Conservation (phyloP, 2,797 vertebrate genomes). For the Chrosomus eos region DNA sequence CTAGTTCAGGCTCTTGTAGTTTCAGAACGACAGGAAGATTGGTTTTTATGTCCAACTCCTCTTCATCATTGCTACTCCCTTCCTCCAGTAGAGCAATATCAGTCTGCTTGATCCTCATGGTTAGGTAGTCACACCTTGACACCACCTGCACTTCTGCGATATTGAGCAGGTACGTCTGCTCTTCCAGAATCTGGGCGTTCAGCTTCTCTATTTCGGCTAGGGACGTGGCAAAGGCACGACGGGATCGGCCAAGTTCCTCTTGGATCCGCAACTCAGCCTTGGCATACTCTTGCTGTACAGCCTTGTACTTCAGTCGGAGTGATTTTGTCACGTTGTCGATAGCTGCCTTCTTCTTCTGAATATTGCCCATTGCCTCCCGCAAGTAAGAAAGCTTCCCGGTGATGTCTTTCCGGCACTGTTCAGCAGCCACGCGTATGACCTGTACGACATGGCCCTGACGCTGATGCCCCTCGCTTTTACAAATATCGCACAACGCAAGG, state of each 20-base stretch:
- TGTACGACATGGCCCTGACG: constrained; percentile 84
- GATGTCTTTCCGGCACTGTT: constrained; percentile 87
- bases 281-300: constrained; percentile 90
- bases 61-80: constrained; percentile 75
- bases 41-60: constrained; percentile 86
- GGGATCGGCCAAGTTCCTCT: constrained; percentile 87
- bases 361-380: constrained; percentile 84
- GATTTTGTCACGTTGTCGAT: constrained; percentile 87
- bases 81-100: constrained; percentile 91
- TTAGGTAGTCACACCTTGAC: constrained; percentile 94
- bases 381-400: constrained; percentile 81
- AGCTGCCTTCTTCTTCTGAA: constrained; percentile 88
- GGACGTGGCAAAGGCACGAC: constrained; percentile 87
- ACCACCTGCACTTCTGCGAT: constrained; percentile 94
- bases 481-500: constrained; percentile 86
- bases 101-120: constrained; percentile 91
- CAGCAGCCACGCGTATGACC: constrained; percentile 85
- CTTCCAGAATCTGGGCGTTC: constrained; percentile 90
- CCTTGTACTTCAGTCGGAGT: constrained; percentile 84
- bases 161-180: constrained; percentile 92
- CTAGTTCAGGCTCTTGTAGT: constrained; percentile 89
- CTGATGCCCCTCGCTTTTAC: constrained; percentile 82
- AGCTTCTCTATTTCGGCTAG: constrained; percentile 90
- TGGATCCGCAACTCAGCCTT: constrained; percentile 88
- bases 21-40: constrained; percentile 84